Evolutionary conservation across 2,797 vertebrate genomes (phyloP).

Genomic region (Spinus pinus): DNA sequence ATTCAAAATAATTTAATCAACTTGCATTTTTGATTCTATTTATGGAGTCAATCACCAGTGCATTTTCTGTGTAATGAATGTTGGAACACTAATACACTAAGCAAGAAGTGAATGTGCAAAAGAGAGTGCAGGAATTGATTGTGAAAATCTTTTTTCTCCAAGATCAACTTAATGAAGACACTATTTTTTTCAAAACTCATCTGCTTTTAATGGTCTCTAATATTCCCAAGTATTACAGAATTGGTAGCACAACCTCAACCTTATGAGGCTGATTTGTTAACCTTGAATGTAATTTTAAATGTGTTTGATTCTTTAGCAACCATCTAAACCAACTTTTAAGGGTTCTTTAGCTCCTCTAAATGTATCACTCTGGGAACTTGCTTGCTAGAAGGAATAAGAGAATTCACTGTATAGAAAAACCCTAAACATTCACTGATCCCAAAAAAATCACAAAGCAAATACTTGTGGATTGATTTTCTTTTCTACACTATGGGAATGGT

Average conservation of each 20-base stretch:
- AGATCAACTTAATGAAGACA: neutral
- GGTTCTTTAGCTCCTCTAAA: neutral
- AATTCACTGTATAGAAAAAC: neutral
- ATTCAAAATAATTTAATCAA: conserved; percentile 16
- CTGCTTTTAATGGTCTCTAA: neutral
- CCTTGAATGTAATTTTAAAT: neutral
- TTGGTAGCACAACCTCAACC: neutral
- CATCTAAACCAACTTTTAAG: neutral
- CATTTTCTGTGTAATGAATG: neutral
- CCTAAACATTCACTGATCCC: neutral
- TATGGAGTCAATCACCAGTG: neutral
- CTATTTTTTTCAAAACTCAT: neutral
- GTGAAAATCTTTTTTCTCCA: neutral
- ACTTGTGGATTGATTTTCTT: neutral
- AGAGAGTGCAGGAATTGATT: neutral
- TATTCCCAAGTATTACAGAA: neutral
- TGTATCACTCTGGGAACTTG: neutral
- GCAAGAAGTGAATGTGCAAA: neutral
- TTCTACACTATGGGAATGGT: neutral
- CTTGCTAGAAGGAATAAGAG: neutral
- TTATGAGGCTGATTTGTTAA: neutral
- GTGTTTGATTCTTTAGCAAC: neutral
- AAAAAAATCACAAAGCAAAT: neutral
- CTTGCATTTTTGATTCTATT: neutral
- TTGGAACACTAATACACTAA: neutral